A percentile compares a stretch with the other conserved stretches of the same genome.
phyloP scores from a whole-genome alignment of 2,888 invertebrate species.

The Leucoma salicis region DNA sequence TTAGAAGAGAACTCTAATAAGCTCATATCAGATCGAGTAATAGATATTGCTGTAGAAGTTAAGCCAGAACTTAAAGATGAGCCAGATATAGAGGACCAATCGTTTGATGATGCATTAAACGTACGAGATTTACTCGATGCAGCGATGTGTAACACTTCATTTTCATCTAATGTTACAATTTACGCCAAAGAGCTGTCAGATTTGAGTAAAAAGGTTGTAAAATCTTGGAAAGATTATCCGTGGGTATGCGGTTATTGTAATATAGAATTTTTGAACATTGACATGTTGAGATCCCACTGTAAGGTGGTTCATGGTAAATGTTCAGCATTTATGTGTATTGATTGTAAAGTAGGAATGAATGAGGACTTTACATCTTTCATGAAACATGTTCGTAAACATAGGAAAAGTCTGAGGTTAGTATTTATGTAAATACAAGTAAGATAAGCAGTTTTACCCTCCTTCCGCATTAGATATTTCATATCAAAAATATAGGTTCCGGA shows the following conservation, averaged over 20 bases:
- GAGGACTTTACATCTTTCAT: constrained; percentile 84
- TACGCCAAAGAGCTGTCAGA: constrained; percentile 61
- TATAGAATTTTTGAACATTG: constrained; percentile 62
- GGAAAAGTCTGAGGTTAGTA: constrained; percentile 79
- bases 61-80: constrained; percentile 64
- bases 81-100: constrained; percentile 31
- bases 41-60: constrained; percentile 35
- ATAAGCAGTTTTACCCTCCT: too few relatives aligned
- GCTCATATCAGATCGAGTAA: background rate
- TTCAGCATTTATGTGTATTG: constrained; percentile 84
- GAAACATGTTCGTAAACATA: constrained; percentile 84
- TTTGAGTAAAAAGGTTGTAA: constrained; percentile 44
- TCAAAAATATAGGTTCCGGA: too few relatives aligned
- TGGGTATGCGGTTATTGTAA: constrained; percentile 69
- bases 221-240: constrained; percentile 65
- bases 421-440: too few relatives aligned
- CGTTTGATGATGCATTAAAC: constrained; percentile 39
- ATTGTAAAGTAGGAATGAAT: constrained; percentile 83
- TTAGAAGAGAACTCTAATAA: constrained; percentile 22
- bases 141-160: constrained; percentile 49
- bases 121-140: constrained; percentile 64
- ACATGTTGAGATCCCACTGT: constrained; percentile 81
- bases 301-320: constrained; percentile 83
- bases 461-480: too few relatives aligned
- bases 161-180: constrained; percentile 49